Evolutionary conservation across 2,797 vertebrate genomes (phyloP), one percentile per base, ranked within the genome.

Genomic region (Smutsia gigantea): DNA sequence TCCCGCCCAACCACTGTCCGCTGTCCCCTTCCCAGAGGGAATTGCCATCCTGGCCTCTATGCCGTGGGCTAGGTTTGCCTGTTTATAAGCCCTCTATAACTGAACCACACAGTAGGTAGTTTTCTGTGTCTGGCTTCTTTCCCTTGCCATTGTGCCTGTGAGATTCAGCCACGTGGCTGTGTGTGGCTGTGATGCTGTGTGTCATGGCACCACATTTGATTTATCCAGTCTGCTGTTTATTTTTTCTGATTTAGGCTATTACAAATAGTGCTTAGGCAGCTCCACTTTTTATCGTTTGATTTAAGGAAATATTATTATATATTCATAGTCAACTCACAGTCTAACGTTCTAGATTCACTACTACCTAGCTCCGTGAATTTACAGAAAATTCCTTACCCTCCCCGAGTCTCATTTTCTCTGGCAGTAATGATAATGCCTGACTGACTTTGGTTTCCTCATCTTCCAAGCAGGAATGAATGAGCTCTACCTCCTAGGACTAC

Each of bases 151-250:
- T 12, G 53, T 14, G 4, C 53, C 29, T 19, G 10, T 46, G 53
- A 86, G 39, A 42, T 8, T 49, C 18, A 7, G 9, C 46, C 79
- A 6, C 0, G 17, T 18, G 18, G 71, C 42, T 31, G 59, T 51
- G 39, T 1, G 4, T 19, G 57, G 31, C 14, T 23, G 49, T 0
- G 1, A 31, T 68, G 57, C 49, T 34, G 2, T 1, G 29, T 51
- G 17, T 34, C 18, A 46, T 25, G 14, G 15, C 2, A 69, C 13
- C 37, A 7, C 25, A 12, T 68, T 93, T 61, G 11, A 72, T 78
- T 31, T 14, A 29, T 55, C 31, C n/a, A 34, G 71, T 82, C 74
- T 82, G 11, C 39, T 42, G 17, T 78, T 25, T 18, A 5, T 64
- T 34, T 77, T 59, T 55, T n/a, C 37, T 4, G 9, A 18, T 42